Evolutionary conservation across 2,888 invertebrate genomes (phyloP).

Genomic region (Melanostoma scalare): DNA sequence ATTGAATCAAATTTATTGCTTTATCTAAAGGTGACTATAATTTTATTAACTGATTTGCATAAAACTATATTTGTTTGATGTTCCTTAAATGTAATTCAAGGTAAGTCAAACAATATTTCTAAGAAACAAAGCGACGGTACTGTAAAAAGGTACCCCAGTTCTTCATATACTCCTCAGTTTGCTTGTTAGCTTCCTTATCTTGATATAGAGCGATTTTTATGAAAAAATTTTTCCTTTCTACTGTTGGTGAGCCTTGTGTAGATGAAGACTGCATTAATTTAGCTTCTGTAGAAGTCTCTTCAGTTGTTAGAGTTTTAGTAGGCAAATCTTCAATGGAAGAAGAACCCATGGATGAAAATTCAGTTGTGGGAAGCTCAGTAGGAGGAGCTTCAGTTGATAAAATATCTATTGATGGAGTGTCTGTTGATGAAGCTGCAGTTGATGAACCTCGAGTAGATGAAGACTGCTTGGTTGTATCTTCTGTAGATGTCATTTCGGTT

Average conservation of each 20-base stretch:
- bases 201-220: too few relatives aligned
- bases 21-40: too few relatives aligned
- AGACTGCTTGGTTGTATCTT: neutral
- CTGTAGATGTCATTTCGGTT: conserved; percentile 32
- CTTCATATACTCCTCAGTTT: too few relatives aligned
- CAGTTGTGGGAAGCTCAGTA: conserved; percentile 14
- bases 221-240: too few relatives aligned
- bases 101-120: too few relatives aligned
- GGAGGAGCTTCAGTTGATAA: conserved; percentile 22
- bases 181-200: too few relatives aligned
- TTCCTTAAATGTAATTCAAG: too few relatives aligned
- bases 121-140: too few relatives aligned
- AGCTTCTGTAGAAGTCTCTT: conserved; percentile 3
- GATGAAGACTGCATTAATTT: neutral
- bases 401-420: conserved; percentile 5
- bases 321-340: neutral
- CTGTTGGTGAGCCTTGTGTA: conserved; percentile 3
- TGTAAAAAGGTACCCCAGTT: too few relatives aligned
- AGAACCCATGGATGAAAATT: neutral
- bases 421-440: conserved; percentile 16
- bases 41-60: too few relatives aligned
- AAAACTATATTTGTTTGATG: too few relatives aligned
- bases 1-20: too few relatives aligned
- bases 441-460: conserved; percentile 18
- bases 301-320: conserved; percentile 48